Base-by-base conservation (phyloP, 2,888 invertebrate genomes). In the Tipula lateralis region DNA sequence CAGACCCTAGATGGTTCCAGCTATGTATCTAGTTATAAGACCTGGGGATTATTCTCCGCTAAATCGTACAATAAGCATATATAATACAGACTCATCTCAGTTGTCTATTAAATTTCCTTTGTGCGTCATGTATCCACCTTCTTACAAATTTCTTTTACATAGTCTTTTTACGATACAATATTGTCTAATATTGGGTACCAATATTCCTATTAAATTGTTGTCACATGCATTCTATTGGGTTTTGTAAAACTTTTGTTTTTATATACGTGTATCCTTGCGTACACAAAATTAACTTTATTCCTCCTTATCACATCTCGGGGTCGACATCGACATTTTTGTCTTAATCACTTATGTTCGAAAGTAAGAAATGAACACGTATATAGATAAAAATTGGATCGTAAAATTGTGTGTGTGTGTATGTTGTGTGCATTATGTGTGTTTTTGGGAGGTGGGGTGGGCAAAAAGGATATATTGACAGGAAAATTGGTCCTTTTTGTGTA, bases 181-280 rank as follows among this genome's bases (percentile, higher is more conserved):
- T 82, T 82, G 82, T 82, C 82, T 30, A 82, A 82, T 82, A 82
- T 82, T 82, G 81, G 81, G 29, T 81, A 81, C 82, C 82, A 82
- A 82, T 82, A 82, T 82, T 82, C 29, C 32, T 82, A 29, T 30
- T 30, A 30, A 82, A 82, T 30, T 29, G 82, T 82, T 82, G 82
- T 82, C 82, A 82, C n/a, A 82, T 82, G 82, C 16, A 82, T 82
- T 82, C 82, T 82, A 82, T 82, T 82, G 82, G 82, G 30, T 82
- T 82, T 29, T 30, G 16, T 13, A 82, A 66, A 66, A 66, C 66
- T 66, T 50, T 19, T 66, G 19, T 24, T n/a, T 66, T 24, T 66
- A 24, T 9, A 32, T 44, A 44, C 44, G 44, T 44, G 44, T 24
- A 66, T 66, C 66, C 16, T 50, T 50, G 16, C 16, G 16, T 50